Conservation (phyloP, 2,888 invertebrate species). For the Himalopsyche kuldschensis region DNA sequence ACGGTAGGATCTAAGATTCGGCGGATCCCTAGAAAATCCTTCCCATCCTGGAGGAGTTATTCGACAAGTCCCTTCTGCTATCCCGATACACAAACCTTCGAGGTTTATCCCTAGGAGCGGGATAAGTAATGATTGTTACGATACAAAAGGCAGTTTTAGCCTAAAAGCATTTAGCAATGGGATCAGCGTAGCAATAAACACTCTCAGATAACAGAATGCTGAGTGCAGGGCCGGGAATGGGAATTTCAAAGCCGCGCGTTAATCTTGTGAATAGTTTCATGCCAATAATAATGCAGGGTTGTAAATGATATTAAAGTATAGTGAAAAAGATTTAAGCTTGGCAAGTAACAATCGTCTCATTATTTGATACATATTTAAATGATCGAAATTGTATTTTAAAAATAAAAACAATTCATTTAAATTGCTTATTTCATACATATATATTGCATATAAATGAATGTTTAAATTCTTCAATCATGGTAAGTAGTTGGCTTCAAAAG, state of each 20-base stretch:
- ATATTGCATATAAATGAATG: too few species aligned
- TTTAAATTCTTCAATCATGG: too few species aligned
- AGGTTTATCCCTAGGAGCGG: conserved; percentile 1
- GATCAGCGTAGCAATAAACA: conserved; percentile 39
- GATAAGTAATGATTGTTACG: neutral
- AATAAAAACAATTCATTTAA: too few species aligned
- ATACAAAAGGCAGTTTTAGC: conserved; percentile 37
- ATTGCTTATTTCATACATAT: too few species aligned
- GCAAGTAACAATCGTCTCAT: too few species aligned
- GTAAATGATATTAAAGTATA: neutral
- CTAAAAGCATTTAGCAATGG: conserved; percentile 41
- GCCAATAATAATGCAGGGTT: neutral
- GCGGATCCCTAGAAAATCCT: neutral
- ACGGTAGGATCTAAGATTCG: conserved; percentile 8
- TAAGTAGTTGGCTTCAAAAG: too few species aligned
- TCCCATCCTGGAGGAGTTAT: neutral
- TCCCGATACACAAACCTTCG: neutral
- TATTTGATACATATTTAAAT: too few species aligned
- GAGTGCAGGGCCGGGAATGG: neutral
- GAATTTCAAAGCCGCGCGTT: neutral
- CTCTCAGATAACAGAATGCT: conserved; percentile 36
- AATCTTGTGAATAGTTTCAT: neutral
- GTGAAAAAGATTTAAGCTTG: too few species aligned
- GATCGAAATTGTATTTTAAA: too few species aligned
- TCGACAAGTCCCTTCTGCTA: neutral